Evolutionary conservation across 1,140 invertebrate species (phyloP).

Genomic region (Microvelia longipes): DNA sequence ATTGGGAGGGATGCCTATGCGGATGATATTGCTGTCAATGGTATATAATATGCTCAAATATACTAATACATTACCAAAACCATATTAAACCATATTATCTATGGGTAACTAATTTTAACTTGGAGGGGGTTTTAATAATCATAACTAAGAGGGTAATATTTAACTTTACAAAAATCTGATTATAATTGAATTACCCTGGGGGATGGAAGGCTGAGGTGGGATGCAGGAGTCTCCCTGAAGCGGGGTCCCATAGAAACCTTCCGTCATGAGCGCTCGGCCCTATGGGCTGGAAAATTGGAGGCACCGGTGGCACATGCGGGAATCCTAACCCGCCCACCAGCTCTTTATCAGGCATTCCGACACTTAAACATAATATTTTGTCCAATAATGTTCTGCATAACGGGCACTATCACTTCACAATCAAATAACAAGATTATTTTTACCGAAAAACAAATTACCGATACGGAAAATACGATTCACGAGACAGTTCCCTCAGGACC

Average conservation of each 20-base stretch:
- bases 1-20: no score
- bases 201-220: background rate
- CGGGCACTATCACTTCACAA: background rate
- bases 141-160: no score
- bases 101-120: no score
- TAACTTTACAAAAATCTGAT: no score
- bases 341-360: conserved; percentile 1
- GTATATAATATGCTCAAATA: no score
- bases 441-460: background rate
- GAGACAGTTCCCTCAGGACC: background rate
- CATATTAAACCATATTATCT: no score
- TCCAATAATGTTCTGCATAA: background rate
- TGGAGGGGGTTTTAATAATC: no score
- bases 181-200: no score
- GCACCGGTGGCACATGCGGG: background rate
- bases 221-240: background rate
- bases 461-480: background rate
- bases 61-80: no score
- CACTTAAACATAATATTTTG: background rate
- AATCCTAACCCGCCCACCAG: background rate
- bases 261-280: background rate
- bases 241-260: background rate
- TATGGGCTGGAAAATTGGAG: background rate
- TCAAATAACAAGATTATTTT: background rate
- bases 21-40: no score